A percentile compares a stretch with the other conserved stretches of the same genome.
Conservation (phyloP, 2,888 invertebrate genomes). For the Drosophila tripunctata region DNA sequence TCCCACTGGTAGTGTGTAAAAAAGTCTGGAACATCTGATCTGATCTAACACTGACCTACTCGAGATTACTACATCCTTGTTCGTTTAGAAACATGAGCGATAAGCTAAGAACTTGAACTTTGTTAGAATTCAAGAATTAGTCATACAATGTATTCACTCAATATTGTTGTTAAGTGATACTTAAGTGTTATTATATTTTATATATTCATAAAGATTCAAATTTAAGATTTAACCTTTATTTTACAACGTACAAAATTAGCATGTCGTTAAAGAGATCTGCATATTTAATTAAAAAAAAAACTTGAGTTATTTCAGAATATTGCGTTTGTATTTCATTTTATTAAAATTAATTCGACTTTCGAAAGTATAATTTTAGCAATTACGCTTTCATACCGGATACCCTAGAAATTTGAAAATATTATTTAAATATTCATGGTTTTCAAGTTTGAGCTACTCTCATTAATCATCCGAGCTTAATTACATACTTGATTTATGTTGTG, state of each 20-base stretch:
- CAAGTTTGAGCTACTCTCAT: conserved; percentile 3
- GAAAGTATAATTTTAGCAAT: neutral
- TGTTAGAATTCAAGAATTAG: neutral
- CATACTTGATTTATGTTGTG: neutral
- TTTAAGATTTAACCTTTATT: neutral
- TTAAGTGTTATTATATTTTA: neutral
- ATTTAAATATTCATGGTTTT: neutral
- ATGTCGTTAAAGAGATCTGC: neutral
- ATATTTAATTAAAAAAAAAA: neutral
- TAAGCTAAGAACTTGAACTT: conserved; percentile 1
- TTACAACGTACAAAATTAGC: neutral
- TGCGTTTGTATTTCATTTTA: neutral
- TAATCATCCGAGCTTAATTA: neutral
- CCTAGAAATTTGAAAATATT: neutral
- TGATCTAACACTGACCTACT: conserved; percentile 5
- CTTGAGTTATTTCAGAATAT: neutral
- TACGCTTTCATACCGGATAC: neutral
- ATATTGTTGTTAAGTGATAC: neutral
- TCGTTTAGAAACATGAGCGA: neutral
- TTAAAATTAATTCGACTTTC: neutral
- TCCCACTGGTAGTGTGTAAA: neutral
- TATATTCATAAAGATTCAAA: neutral
- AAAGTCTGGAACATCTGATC: neutral
- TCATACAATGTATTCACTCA: neutral
- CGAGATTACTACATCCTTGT: neutral